Evolutionary conservation across 1,140 invertebrate species (phyloP), one percentile per base, ranked within the genome.

Genomic region (Drosophila burlai): DNA sequence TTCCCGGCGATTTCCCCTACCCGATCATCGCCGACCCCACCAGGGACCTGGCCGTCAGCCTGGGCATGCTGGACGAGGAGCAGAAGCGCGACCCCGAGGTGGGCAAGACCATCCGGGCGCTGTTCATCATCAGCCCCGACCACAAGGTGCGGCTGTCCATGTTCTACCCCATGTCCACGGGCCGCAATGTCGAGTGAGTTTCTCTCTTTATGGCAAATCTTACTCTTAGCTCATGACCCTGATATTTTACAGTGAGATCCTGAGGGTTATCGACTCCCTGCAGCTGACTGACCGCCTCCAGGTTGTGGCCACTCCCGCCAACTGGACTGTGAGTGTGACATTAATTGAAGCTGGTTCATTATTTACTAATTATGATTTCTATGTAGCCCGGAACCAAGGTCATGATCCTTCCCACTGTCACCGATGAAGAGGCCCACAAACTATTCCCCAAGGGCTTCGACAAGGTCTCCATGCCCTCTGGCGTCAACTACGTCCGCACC

Each of bases 111-210:
- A 96, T 97, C 55, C 94, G 98, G 72, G 96, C 97, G 46, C 95
- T 98, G 5, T 99, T 98, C 93, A 95, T 99, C 62, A 96, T 99
- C 83, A 97, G 97, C 73, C 97, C 97, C 6, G 96, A 97, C 87
- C 97, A 97, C 92, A 97, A 96, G 72, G 81, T 92, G 50, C 96
- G 97, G 82, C 94, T 98, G 9, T 96, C 96, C 9, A 97, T 99
- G 94, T 94, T 97, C 43, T 99, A 99, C 94, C 98, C 98, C 42
- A 96, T 97, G 18, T 98, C 97, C 16, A 98, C 97, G 49, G 98
- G 98, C 42, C 95, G 98, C 72, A 98, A 98, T 93, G 97, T 99
- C 82, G 96, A 97, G 97, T 98, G 93, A 95, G 96, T 95, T 59
- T 16, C 3, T 54, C 13, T 38, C 0, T 15, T 11, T 1, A 8